Percentiles rank a stretch among this genome's conserved stretches.
Conservation (phyloP, 2,113 vertebrate species). For the Dipodomys ordii region DNA sequence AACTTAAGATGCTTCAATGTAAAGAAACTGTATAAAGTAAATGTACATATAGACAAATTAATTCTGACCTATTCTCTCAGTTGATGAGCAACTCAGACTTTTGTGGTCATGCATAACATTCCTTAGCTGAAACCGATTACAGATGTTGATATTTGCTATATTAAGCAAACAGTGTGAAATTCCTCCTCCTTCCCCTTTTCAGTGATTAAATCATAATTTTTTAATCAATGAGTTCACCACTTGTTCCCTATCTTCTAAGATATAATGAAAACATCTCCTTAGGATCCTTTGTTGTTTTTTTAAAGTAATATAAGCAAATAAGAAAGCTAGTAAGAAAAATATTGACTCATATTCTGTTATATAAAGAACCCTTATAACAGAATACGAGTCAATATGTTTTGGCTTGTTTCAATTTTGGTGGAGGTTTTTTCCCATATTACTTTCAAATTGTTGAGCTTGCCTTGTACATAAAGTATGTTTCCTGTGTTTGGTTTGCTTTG, state of each 20-base stretch:
- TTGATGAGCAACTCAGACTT: neutral
- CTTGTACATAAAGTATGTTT: no score
- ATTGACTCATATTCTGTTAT: neutral
- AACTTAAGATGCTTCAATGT: neutral
- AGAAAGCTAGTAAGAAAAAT: neutral
- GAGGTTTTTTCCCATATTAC: neutral
- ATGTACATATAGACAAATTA: neutral
- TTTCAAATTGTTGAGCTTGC: neutral
- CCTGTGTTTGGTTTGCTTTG: neutral
- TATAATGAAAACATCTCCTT: neutral
- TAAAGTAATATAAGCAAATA: neutral
- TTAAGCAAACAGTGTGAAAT: neutral
- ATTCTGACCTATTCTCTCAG: neutral
- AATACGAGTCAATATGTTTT: neutral
- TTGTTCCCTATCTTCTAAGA: neutral
- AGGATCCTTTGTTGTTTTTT: neutral
- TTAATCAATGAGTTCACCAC: neutral
- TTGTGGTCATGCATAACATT: neutral
- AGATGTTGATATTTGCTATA: neutral
- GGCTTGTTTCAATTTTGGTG: neutral
- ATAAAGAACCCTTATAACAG: neutral
- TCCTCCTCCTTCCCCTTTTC: no score
- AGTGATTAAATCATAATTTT: neutral
- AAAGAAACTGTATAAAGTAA: neutral
- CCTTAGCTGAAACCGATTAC: neutral